Conservation (phyloP, 2,113 vertebrate genomes). For the Sturnus vulgaris region DNA sequence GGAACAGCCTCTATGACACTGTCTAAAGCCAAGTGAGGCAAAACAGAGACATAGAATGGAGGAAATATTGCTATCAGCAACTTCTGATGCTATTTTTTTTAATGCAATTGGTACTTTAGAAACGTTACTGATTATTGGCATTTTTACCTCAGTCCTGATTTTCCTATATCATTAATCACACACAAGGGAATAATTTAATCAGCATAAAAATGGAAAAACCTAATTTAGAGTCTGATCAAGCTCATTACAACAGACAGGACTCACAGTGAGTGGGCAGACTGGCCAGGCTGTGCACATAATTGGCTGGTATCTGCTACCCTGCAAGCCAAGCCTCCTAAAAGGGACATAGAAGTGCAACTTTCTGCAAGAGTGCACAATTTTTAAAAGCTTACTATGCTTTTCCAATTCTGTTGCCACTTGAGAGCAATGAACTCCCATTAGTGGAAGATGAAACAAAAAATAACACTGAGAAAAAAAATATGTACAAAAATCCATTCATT, state of each 20-base stretch:
- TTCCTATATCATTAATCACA: background rate
- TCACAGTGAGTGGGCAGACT: background rate
- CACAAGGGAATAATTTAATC: background rate
- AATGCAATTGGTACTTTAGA: background rate
- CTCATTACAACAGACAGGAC: background rate
- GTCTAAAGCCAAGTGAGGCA: background rate
- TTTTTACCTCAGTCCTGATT: background rate
- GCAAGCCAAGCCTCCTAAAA: background rate
- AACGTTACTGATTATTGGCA: background rate
- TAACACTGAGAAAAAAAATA: background rate
- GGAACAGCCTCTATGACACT: background rate
- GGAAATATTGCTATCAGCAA: background rate
- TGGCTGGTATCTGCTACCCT: background rate
- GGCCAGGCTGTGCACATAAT: background rate
- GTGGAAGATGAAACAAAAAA: background rate
- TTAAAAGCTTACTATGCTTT: background rate
- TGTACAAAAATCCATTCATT: background rate
- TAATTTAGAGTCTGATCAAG: constrained; percentile 5
- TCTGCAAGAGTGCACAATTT: background rate
- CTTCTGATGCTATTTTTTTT: background rate
- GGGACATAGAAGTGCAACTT: background rate
- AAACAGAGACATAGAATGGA: background rate
- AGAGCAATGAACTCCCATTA: background rate
- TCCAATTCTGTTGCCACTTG: background rate
- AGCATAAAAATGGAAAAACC: background rate